Evolutionary conservation across 37 sponge, comb jelly and placozoan species (phyloP).

Genomic region (Ephydatia muelleri): DNA sequence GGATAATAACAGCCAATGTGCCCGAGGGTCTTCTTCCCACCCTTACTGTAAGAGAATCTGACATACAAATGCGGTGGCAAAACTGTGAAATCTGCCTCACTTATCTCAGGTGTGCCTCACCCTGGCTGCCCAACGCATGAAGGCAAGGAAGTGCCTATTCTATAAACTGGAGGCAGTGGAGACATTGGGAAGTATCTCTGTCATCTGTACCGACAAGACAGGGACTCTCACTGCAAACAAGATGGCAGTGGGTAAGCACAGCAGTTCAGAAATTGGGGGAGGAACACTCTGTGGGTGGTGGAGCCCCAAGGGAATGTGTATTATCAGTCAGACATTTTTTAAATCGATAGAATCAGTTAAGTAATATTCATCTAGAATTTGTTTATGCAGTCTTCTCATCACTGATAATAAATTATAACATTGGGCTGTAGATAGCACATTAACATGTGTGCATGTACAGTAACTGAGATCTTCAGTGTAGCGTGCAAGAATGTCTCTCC

Average conservation of each 20-base stretch:
- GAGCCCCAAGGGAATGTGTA: too few species aligned
- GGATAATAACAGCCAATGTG: constrained; percentile 97
- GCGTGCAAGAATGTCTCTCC: too few species aligned
- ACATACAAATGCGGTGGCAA: not conserved
- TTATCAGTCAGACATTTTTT: too few species aligned
- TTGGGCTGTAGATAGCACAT: too few species aligned
- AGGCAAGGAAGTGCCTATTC: constrained; percentile 90
- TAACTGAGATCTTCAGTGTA: too few species aligned
- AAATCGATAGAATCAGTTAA: too few species aligned
- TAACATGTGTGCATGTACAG: too few species aligned
- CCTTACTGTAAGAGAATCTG: constrained; percentile 84
- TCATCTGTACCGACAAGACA: constrained; percentile 97
- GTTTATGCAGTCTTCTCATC: too few species aligned
- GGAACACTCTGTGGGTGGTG: too few species aligned
- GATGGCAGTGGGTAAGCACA: constrained; percentile 89
- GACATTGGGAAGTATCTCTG: constrained; percentile 96
- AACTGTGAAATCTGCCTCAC: not conserved
- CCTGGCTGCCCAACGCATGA: constrained; percentile 94
- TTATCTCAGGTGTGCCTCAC: constrained; percentile 89
- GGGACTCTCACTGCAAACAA: constrained; percentile 98
- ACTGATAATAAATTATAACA: too few species aligned
- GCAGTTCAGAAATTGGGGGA: constrained; percentile 27
- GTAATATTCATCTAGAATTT: too few species aligned
- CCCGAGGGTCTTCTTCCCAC: constrained; percentile 98
- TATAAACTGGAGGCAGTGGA: constrained; percentile 98